Evolutionary conservation across 2,113 vertebrate species (phyloP), one percentile per base, ranked within the genome.

Genomic region (Arenaria interpres): DNA sequence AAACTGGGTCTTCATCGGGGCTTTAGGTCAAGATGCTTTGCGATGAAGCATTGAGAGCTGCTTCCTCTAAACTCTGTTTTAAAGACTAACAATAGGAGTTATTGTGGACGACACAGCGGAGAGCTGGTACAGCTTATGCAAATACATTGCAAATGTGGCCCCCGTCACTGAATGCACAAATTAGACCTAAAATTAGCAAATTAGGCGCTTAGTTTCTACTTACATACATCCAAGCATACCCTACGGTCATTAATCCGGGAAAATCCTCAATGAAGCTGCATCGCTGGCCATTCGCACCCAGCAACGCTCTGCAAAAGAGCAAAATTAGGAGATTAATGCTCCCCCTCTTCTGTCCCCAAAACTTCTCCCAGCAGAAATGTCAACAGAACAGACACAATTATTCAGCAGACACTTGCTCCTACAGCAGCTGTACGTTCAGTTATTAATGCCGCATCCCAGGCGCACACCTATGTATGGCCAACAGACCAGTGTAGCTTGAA

Each of bases 401-500:
- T 9, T 9, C 59, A 12, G 20, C 16, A 43, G 56, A 2, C 39
- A 2, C 53, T 22, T 13, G 35, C 54, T 90, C 53, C 82, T 28
- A 0, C 59, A 39, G 88, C 71, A 80, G 82, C 90, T 45, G 13
- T 10, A 10, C 0, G 0, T 46, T 46, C 23, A 1, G 48, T 13
- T 67, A 14, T 46, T 35, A 20, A 51, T 30, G 57, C 79, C 3
- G 9, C 50, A 12, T 54, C 88, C 71, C 71, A 7, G 45, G 43
- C 32, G 1, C 73, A 9, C 85, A 25, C 76, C 88, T 27, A 32
- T 21, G 78, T 46, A 1, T 60, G 95, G 43, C 95, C 92, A 63
- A 23, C 28, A 19, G 72, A 84, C 48, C 75, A 12, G 2, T 69
- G 85, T 19, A 87, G 93, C 91, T 95, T 81, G 91, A 93, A 96